Conservation (phyloP, 2,797 vertebrate genomes). For the Chaunax sp. region DNA sequence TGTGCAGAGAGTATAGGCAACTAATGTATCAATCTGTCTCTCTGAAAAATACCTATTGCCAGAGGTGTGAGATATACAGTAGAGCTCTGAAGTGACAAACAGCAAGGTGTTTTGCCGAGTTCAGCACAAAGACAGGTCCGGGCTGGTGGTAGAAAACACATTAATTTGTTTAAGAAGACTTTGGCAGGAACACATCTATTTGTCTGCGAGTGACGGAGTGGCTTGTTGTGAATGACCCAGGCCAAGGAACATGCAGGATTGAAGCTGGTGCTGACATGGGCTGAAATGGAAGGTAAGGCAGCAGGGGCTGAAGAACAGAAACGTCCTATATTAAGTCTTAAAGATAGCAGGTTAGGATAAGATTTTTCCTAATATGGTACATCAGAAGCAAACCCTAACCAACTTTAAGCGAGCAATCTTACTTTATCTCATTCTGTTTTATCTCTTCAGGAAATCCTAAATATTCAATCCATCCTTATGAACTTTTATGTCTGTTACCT, state of each 20-base stretch:
- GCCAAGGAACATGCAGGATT: conserved; percentile 31
- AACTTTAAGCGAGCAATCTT: too few relatives aligned
- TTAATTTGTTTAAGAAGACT: conserved; percentile 68
- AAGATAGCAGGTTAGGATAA: too few relatives aligned
- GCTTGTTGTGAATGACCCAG: conserved; percentile 52
- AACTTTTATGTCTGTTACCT: too few relatives aligned
- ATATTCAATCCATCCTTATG: too few relatives aligned
- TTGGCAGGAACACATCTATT: conserved; percentile 68
- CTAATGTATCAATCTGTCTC: conserved; percentile 68
- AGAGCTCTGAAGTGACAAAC: conserved; percentile 67
- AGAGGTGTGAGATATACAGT: conserved; percentile 64
- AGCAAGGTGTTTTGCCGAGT: conserved; percentile 57
- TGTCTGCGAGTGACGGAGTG: conserved; percentile 54
- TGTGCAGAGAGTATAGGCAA: conserved; percentile 45
- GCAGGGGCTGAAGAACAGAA: too few relatives aligned
- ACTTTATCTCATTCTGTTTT: too few relatives aligned
- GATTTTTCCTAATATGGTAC: too few relatives aligned
- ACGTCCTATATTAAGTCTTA: too few relatives aligned
- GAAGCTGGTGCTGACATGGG: conserved; percentile 19
- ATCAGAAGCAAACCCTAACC: too few relatives aligned
- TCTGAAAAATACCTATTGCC: conserved; percentile 65
- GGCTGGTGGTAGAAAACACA: conserved; percentile 44
- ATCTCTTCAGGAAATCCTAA: too few relatives aligned
- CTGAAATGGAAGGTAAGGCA: conserved; percentile 18
- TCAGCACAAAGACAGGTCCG: conserved; percentile 60